A percentile compares a stretch with the other conserved stretches of the same genome.
Conservation (phyloP, 2,888 invertebrate genomes). For the Trachelus tabidus region DNA sequence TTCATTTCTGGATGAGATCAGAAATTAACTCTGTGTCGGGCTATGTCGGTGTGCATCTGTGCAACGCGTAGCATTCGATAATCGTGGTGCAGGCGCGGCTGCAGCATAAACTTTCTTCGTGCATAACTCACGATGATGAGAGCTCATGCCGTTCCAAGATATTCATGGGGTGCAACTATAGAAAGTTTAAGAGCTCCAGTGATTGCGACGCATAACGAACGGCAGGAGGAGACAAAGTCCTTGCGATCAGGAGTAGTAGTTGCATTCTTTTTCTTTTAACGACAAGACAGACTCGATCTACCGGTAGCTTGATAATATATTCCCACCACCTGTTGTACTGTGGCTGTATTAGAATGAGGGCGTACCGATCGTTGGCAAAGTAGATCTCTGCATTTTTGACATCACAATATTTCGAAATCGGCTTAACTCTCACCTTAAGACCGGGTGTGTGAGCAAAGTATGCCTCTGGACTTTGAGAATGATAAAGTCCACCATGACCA, state of each 20-base stretch:
- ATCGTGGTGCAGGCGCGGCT: constrained; percentile 25
- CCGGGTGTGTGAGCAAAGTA: constrained; percentile 97
- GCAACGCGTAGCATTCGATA: constrained; percentile 6
- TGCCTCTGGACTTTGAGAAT: constrained; percentile 98
- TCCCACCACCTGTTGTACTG: not conserved
- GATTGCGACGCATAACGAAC: not conserved
- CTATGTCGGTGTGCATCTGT: not conserved
- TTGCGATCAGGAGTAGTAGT: not conserved
- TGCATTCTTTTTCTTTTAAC: not conserved
- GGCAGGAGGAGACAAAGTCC: not conserved
- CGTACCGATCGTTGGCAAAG: not conserved
- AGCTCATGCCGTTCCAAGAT: constrained; percentile 22
- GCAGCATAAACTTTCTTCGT: constrained; percentile 43
- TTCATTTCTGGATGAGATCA: not conserved
- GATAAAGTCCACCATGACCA: constrained; percentile 97
- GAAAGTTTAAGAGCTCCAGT: not conserved
- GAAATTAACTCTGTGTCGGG: not conserved
- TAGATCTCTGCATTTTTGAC: not conserved
- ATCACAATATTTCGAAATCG: not conserved
- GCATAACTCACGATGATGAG: constrained; percentile 26
- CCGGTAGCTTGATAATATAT: not conserved
- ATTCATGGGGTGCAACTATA: constrained; percentile 34
- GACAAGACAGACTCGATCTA: not conserved
- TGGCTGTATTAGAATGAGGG: accelerated
- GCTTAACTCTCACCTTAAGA: constrained; percentile 73